Base-by-base conservation (phyloP, 2,888 invertebrate genomes). In the Drosophila leonis region DNA sequence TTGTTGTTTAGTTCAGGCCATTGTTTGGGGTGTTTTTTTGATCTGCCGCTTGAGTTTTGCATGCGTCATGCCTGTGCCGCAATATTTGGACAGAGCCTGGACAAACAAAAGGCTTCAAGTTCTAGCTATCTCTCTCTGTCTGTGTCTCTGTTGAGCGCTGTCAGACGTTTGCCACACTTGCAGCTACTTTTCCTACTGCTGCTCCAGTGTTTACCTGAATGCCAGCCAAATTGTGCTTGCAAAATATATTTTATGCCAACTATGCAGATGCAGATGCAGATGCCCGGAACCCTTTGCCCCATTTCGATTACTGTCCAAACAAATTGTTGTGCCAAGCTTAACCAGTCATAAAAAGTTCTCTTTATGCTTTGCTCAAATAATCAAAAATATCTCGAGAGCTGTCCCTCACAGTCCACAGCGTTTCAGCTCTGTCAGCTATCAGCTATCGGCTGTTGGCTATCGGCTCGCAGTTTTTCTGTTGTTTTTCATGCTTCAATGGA, bases 171-270 rank as follows among this genome's bases (percentile, higher is more conserved):
- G 80, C 70, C 80, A 77, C 80, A 76, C 76, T 76, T 76, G 44
- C 59, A 68, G 10, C 65, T 59, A 48, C 48, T 31, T 75, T 54
- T 27, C n/a, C 46, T 37, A 24, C 42, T 61, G 7, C 37, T 46
- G 20, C 37, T 7, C 13, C 52, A 37, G 48, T 54, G 54, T 73
- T 60, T 56, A 75, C 74, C 75, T 75, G 75, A 31, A 13, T 37
- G 29, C 35, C 35, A 35, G 24, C 24, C 68, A 66, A 57, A 48
- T 49, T 71, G 39, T 65, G 63, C 65, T 42, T 54, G 48, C 48
- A 83, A 80, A 78, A 69, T 74, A 83, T 69, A 80, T 89, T 87
- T 83, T 75, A 51, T 77, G 81, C 84, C 78, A 89, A 70, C 71
- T 80, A 73, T 72, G 78, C 87, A 66, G 59, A 55, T 72, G 78